Evolutionary conservation across 92 coral and sea anemone species (phyloP).

Genomic region (Desmophyllum pertusum): DNA sequence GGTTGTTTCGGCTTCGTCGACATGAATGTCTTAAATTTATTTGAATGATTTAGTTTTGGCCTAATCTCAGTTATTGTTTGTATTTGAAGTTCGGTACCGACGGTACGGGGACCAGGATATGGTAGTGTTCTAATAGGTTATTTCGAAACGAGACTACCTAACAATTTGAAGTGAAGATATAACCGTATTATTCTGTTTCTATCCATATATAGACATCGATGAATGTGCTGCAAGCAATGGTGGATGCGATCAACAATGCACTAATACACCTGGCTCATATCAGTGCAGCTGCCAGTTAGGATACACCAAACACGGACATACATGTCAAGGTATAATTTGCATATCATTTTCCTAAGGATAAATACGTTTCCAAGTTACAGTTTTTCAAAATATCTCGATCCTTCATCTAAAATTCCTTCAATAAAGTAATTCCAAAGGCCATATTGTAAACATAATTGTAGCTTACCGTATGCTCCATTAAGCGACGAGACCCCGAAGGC

Average conservation of each 20-base stretch:
- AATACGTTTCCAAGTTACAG: neutral
- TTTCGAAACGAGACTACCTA: no score
- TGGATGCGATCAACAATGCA: constrained; percentile 78
- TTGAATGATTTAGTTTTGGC: no score
- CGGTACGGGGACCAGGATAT: no score
- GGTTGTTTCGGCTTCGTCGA: no score
- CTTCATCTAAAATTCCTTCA: no score
- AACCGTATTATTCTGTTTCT: neutral
- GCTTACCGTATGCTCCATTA: no score
- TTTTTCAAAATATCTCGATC: neutral
- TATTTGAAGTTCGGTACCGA: no score
- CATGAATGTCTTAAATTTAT: no score
- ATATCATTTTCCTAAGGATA: neutral
- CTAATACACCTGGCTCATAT: constrained; percentile 68
- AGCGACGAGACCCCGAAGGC: no score
- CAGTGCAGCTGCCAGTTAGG: constrained; percentile 71
- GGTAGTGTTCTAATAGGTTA: no score
- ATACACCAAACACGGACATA: constrained; percentile 36
- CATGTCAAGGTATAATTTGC: neutral
- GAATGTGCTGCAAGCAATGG: constrained; percentile 65
- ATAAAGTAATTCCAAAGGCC: neutral
- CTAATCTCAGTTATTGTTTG: no score
- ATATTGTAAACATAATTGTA: no score
- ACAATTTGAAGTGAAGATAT: neutral
- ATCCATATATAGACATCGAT: constrained; percentile 61